Base-by-base conservation (phyloP, 2,797 vertebrate species). In the Semaprochilodus insignis region DNA sequence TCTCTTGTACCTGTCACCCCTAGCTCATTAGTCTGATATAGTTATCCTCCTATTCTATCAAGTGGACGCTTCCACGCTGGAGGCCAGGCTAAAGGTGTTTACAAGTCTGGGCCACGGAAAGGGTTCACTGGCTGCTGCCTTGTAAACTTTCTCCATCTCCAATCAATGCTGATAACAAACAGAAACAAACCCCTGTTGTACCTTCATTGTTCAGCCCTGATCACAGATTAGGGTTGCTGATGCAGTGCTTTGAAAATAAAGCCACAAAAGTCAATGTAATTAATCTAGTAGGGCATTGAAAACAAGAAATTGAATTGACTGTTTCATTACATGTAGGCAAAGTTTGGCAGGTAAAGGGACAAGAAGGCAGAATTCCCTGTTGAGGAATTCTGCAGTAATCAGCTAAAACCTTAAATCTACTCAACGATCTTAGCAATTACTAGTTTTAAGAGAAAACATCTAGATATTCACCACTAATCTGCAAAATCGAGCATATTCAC, bases 231-330 rank as follows among this genome's bases (percentile, higher is more conserved):
- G 75, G 3, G 19, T 59, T 52, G 70, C 44, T 27, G 77, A 86
- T 77, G 81, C 74, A 71, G 83, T 60, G 62, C 40, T 71, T 81
- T 51, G 27, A 79, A 71, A 85, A 81, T 73, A 65, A 72, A 85
- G 72, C 52, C 71, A 27, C 66, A 36, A 34, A 52, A 72, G 59
- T 63, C 54, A 55, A 78, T 81, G 71, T 74, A 78, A 80, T 84
- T 15, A 84, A 80, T 55, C 51, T 73, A 74, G 75, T 65, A 77
- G 70, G n/a, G 16, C 60, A 51, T 81, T 85, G 80, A 66, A 80
- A 78, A 78, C 57, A 55, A 85, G 63, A 72, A 74, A 73, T 75
- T 79, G 80, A 81, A 82, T 65, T 25, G 62, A 57, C 74, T n/a
- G 60, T 78, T 81, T 82, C 73, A 78, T 84, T 83, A 57, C 65